Base-by-base conservation (phyloP, 2,113 vertebrate species). In the Numida meleagris region DNA sequence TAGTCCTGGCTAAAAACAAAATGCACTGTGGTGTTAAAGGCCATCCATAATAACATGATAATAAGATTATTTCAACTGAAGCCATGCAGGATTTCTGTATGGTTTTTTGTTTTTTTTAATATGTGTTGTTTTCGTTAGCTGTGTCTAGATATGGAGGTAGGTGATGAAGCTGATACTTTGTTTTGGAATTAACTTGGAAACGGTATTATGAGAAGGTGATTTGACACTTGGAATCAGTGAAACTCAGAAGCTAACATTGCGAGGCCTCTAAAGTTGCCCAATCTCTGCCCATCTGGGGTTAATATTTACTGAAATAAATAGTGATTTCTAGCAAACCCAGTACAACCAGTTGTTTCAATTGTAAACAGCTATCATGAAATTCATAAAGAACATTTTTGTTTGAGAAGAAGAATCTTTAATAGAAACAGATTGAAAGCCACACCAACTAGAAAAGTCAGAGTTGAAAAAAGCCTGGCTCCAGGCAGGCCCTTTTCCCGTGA, bases 401-500 rank as follows among this genome's bases (percentile, higher is more conserved):
- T 92, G 66, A 62, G 67, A 89, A 89, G 53, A 92, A 85, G 33
- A 75, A 42, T 43, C 42, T 36, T 67, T 45, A 94, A 80, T 65
- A 85, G 67, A 59, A 96, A 76, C 86, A 57, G 84, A 89, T 89
- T 94, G 87, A 87, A 87, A 94, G 71, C 71, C 74, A 73, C 3
- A 8, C 45, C 62, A 95, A 36, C 63, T 82, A 73, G 21, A 91
- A 74, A 40, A 95, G 86, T 78, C 62, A 82, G 89, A 82, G 38
- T 14, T 94, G 59, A 82, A 86, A 95, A 93, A 92, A 84, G 25
- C 25, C 84, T 93, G 91, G 71, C 78, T 87, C 46, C 67, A 67
- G 67, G 71, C 96, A 93, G 89, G 66, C 71, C 81, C 38, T 96
- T 94, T 94, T 96, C 94, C 87, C 92, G 88, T 93, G 94, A 93